A percentile compares a stretch with the other conserved stretches of the same genome.
phyloP scores from a whole-genome alignment of 2,888 invertebrate genomes.

The Rotaria socialis region DNA sequence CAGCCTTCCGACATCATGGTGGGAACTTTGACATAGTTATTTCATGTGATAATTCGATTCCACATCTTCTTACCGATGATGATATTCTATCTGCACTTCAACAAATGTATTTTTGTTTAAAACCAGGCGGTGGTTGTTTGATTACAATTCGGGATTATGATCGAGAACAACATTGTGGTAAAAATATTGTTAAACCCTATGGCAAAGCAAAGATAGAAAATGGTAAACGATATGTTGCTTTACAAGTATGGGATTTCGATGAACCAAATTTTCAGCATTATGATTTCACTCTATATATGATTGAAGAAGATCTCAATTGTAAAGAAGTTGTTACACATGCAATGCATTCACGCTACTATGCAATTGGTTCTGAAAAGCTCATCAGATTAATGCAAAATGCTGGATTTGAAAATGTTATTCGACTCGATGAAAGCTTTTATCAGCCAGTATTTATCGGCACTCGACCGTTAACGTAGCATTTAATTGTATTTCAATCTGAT shows the following conservation, averaged over 20 bases:
- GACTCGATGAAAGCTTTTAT: neutral
- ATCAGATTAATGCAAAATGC: neutral
- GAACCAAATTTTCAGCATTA: neutral
- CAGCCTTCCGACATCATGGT: neutral
- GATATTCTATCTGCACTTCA: neutral
- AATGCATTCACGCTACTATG: neutral
- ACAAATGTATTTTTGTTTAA: neutral
- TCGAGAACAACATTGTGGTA: neutral
- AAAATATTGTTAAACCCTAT: neutral
- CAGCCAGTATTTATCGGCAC: neutral
- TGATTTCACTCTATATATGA: neutral
- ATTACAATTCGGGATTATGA: neutral
- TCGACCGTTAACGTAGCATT: neutral
- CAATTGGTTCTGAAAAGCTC: neutral
- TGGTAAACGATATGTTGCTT: neutral
- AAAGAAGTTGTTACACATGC: neutral
- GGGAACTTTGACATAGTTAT: neutral
- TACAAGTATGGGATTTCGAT: constrained; percentile 8
- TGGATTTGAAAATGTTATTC: neutral
- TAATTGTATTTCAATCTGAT: too few species aligned
- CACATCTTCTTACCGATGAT: neutral
- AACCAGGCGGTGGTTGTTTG: neutral
- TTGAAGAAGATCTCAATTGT: neutral
- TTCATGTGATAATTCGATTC: constrained; percentile 8
- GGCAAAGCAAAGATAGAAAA: neutral